Base-by-base conservation (phyloP, 2,113 vertebrate species). In the Chrysemys picta region DNA sequence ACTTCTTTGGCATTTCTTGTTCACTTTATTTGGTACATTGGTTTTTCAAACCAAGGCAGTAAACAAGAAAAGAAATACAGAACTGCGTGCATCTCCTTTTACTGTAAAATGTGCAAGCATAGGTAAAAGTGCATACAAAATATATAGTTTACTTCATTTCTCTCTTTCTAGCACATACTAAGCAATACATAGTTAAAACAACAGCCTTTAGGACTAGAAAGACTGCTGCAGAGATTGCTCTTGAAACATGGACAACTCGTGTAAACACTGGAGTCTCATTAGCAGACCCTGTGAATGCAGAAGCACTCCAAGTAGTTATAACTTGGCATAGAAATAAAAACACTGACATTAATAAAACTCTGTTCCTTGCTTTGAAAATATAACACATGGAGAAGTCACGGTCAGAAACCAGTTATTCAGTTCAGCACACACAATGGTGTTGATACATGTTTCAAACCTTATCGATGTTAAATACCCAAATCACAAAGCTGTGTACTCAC, bases 131-230 rank as follows among this genome's bases (percentile, higher is more conserved):
- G 72, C 56, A 83, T 54, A 75, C 31, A 47, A 50, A 52, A 78
- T 82, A 42, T 27, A 76, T 56, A 31, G 21, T 53, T 16, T 76
- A 93, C 81, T 89, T 80, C 57, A 52, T 89, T 29, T 84, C n/a
- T 86, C 2, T 87, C 90, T 89, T 94, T 79, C 10, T 91, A 87
- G 31, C 4, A n/a, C 80, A 54, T 10, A 87, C 50, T 53, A 82
- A 94, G 5, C 47, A 94, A 83, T 80, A 91, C 83, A 49, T 24
- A 56, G 16, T 54, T n/a, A 93, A 95, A 91, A 81, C 42, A 47
- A 90, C 11, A 84, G 35, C 89, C 52, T 96, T 62, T 85, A 90
- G 27, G 13, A 25, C 65, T 54, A 1, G 0, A 21, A 82, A 90
- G 31, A 72, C 7, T 85, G 45, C 72, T 91, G 50, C 49, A 90